Evolutionary conservation across 2,797 vertebrate species (phyloP).

Genomic region (Diglossa cyanea): DNA sequence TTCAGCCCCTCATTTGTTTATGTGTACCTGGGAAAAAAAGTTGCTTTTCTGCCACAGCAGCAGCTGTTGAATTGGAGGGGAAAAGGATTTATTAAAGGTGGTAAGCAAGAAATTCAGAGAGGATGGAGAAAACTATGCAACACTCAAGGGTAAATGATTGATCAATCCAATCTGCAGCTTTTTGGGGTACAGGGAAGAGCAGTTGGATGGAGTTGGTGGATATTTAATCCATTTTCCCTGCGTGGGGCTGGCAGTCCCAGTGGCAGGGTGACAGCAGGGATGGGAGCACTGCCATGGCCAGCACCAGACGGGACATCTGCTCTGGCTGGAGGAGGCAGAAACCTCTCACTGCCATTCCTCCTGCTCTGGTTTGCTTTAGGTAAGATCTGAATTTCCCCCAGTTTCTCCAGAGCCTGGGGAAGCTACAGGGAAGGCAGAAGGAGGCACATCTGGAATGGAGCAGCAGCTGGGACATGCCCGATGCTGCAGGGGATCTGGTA

Average conservation of each 20-base stretch:
- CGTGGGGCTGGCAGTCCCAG: background rate
- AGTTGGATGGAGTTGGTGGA: background rate
- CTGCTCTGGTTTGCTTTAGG: background rate
- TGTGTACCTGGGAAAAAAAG: background rate
- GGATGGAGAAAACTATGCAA: background rate
- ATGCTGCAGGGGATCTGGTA: background rate
- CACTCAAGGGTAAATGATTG: background rate
- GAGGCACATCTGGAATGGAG: background rate
- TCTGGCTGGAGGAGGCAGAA: background rate
- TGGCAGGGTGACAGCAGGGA: background rate
- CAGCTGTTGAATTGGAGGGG: conserved; percentile 68
- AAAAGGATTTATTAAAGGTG: background rate
- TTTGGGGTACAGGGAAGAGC: background rate
- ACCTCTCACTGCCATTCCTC: background rate
- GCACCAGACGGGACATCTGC: background rate
- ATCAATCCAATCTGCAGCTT: background rate
- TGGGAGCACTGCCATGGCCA: background rate
- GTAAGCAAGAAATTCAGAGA: background rate
- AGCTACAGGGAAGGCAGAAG: background rate
- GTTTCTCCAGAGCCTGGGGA: background rate
- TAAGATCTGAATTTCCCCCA: background rate
- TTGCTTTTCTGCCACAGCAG: conserved; percentile 57
- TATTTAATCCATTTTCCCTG: background rate
- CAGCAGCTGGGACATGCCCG: background rate
- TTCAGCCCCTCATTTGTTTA: background rate